Evolutionary conservation across 2,797 vertebrate species (phyloP), one percentile per base, ranked within the genome.

Genomic region (Neostethus bicornis): DNA sequence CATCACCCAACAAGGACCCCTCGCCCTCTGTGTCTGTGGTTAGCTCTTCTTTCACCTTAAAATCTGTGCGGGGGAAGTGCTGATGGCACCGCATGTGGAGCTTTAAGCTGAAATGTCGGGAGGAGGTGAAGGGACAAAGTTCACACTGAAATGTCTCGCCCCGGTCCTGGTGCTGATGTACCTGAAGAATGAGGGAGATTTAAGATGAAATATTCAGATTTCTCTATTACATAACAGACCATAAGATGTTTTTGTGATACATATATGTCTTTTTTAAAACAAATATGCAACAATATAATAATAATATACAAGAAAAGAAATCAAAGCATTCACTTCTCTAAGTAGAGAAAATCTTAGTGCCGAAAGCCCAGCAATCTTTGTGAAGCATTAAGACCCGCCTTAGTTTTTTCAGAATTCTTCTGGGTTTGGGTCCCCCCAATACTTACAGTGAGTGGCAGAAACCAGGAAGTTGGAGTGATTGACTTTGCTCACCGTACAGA

Each of bases 1-100:
- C 85, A 84, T 93, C 95, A 70, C 90, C 94, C 78, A 94, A 92
- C 89, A 93, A 90, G 53, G 94, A 93, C 52, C 91, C 93, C 86
- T 96, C 97, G 67, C 92, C 92, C 73, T 93, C 97, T 17, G 93
- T 93, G 91, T 99, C 96, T 35, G 94, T 94, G 86, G 92, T 92
- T 82, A 92, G 91, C 87, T 98, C 97, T 88, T 99, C 96, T 89
- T 99, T 99, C 89, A 99, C 96, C 92, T 96, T 96, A 89, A 95
- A 90, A 87, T 97, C 97, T 68, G 93, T 91, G 89, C 95, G 94
- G 63, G 97, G 94, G 90, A 98, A 98, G 92, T 99, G 97, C 87
- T 99, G 97, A 88, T 99, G 97, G 90, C 97, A 99, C 81, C 97
- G 96, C 97, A 99, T 99, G 89, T 99, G 97, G 76, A 99, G 96